Conservation (phyloP, 2,113 vertebrate genomes). For the Uria aalge region DNA sequence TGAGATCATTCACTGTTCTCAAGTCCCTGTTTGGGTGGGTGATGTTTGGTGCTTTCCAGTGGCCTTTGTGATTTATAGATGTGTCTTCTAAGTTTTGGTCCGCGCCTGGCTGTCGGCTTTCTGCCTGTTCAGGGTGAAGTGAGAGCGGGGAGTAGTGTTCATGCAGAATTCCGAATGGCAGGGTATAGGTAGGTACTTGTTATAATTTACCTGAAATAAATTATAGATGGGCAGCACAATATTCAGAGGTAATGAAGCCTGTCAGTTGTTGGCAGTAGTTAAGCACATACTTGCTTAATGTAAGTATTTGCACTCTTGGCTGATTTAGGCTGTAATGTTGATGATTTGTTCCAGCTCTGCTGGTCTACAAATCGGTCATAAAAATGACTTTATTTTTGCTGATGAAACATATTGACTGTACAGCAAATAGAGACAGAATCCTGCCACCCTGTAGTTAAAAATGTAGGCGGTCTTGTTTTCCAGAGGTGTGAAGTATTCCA, state of each 20-base stretch:
- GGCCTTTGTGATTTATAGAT: background rate
- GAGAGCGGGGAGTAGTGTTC: background rate
- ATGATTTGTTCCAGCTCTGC: background rate
- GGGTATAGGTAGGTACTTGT: background rate
- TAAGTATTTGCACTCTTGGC: background rate
- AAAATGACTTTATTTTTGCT: background rate
- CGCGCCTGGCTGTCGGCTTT: background rate
- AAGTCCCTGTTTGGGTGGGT: background rate
- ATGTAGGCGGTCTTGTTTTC: background rate
- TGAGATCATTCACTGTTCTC: background rate
- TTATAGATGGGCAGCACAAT: background rate
- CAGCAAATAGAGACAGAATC: background rate
- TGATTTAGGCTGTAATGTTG: background rate
- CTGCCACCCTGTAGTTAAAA: background rate
- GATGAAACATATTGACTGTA: background rate
- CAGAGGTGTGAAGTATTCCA: background rate
- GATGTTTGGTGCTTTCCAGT: background rate
- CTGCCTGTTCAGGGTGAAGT: rapidly evolving
- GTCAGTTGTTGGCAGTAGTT: background rate
- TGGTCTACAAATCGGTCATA: background rate
- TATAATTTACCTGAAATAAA: background rate
- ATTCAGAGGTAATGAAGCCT: background rate
- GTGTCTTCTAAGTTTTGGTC: background rate
- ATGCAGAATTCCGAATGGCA: rapidly evolving
- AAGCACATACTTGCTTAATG: background rate